phyloP scores from a whole-genome alignment of 2,888 invertebrate species.

The Lamellibrachia satsuma region DNA sequence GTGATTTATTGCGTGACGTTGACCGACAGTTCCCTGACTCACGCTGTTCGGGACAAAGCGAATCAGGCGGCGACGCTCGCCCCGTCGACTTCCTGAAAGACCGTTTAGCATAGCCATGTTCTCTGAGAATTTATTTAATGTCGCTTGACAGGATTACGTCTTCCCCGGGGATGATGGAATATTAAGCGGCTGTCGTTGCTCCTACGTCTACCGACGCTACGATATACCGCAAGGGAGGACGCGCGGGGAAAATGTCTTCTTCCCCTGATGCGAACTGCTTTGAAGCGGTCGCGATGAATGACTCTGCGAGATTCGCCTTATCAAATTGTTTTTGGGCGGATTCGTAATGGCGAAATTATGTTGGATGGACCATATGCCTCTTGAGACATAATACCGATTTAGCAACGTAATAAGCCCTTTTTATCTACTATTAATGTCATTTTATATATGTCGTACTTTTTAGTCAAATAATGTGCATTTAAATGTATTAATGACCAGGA shows the following conservation, averaged over 20 bases:
- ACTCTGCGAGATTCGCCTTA: not conserved
- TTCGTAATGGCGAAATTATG: not conserved
- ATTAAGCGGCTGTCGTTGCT: slow-evolving; percentile 10
- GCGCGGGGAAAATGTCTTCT: not conserved
- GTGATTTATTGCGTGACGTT: not conserved
- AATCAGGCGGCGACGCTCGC: not conserved
- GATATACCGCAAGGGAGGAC: not conserved
- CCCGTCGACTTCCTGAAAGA: not conserved
- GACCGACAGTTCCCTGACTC: not conserved
- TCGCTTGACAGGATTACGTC: not conserved
- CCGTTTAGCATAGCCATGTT: not conserved
- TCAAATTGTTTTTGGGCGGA: not conserved
- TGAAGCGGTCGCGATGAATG: not conserved
- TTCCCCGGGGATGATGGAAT: not conserved
- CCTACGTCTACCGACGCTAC: not conserved
- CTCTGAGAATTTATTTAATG: not conserved
- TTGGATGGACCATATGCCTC: not conserved
- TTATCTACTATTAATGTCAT: too few species aligned
- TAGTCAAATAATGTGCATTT: too few species aligned
- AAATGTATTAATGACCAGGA: too few species aligned
- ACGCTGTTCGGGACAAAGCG: not conserved
- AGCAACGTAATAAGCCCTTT: too few species aligned
- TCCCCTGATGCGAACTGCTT: not conserved
- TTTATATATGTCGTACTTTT: too few species aligned
- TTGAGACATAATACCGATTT: too few species aligned